Evolutionary conservation across 2,113 vertebrate species (phyloP).

Genomic region (Formicarius rufipectus): DNA sequence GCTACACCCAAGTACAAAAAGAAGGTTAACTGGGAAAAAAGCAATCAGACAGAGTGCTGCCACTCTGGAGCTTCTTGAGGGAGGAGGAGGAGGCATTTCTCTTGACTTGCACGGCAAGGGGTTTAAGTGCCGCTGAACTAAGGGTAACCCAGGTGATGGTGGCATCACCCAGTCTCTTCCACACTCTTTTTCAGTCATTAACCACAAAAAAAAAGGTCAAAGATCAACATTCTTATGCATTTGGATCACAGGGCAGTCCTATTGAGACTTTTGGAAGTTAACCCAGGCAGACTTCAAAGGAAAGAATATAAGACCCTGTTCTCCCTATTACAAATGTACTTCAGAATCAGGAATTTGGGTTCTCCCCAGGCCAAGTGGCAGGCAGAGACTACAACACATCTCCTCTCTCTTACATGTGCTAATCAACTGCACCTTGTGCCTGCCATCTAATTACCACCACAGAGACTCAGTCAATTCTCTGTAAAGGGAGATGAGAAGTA

Average conservation of each 20-base stretch:
- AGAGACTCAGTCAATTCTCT: neutral
- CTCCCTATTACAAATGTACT: neutral
- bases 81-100: fast-evolving
- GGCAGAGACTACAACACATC: neutral
- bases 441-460: neutral
- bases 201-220: neutral
- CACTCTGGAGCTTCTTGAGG: neutral
- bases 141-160: neutral
- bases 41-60: neutral
- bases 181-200: neutral
- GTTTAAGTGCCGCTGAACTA: neutral
- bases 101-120: fast-evolving
- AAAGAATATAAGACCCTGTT: neutral
- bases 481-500: neutral
- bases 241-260: neutral
- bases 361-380: neutral
- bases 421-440: neutral
- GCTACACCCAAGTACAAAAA: neutral
- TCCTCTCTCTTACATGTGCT: neutral
- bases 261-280: neutral
- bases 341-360: neutral
- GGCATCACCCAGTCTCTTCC: neutral
- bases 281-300: neutral
- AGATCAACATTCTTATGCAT: neutral
- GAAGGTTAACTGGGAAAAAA: neutral